Evolutionary conservation across 1,140 invertebrate genomes (phyloP), one percentile per base, ranked within the genome.

Genomic region (Drosophila suzukii): DNA sequence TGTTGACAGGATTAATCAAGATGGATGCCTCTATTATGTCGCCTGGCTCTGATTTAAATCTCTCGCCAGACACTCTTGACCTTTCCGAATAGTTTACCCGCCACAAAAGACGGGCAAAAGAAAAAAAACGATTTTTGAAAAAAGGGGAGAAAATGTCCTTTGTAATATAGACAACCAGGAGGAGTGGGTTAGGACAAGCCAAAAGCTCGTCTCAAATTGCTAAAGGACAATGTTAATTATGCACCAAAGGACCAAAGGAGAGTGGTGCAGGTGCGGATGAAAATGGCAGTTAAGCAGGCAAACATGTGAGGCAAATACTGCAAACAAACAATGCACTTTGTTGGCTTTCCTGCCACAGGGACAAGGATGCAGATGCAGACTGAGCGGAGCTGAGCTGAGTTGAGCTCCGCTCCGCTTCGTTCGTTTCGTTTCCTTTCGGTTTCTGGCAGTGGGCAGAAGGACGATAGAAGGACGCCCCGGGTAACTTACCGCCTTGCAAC

Each of bases 401-500:
- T 17, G 39, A 63, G 58, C 36, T 27, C 15, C 24, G 53, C 36
- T 47, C 24, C 46, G 20, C 50, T 20, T 2, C 20, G 20, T 20
- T 55, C 38, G 34, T 41, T 38, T 60, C 59, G 68, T 75, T 78
- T 55, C 59, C 75, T 84, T 61, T 79, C 75, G 78, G 46, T 49
- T 66, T 81, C 78, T 73, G 71, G 54, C 54, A 65, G 58, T 5
- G 27, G 27, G 54, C 54, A 65, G 58, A 20, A 46, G 51, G 59
- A 74, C 32, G 41, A 36, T 7, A 30, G 46, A 24, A 39, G 38
- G 38, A 39, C 50, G 41, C 20, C 30, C 49, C 32, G 55, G 43
- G 51, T 61, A 67, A 91, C 89, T 81, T 93, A 96, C 95, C 96
- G 94, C 95, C 95, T 94, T 96, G 95, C 53, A 95, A 90, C 53